Evolutionary conservation across 2,888 invertebrate genomes (phyloP).

Genomic region (Deilephila elpenor): DNA sequence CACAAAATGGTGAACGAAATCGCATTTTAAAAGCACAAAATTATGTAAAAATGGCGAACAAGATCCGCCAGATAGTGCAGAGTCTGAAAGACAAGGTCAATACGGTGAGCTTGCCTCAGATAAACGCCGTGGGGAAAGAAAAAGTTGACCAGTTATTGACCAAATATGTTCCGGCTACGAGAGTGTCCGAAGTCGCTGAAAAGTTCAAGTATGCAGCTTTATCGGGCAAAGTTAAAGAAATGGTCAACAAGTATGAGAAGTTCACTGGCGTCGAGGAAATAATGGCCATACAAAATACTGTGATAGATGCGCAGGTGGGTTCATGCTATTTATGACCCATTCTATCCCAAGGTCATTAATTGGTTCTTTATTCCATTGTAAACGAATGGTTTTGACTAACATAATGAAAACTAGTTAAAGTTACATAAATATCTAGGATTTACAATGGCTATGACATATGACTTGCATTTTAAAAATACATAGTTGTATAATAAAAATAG

Average conservation of each 20-base stretch:
- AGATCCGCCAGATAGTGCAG: conserved; percentile 69
- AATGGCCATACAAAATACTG: conserved; percentile 89
- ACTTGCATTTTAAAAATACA: background rate
- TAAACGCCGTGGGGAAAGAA: conserved; percentile 59
- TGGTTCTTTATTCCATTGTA: background rate
- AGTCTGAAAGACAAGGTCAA: conserved; percentile 70
- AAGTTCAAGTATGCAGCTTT: conserved; percentile 69
- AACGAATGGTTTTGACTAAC: no score
- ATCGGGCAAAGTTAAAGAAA: conserved; percentile 68
- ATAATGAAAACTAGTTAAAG: no score
- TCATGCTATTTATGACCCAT: background rate
- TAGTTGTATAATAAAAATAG: conserved; percentile 12
- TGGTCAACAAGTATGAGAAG: conserved; percentile 88
- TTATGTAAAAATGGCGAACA: conserved; percentile 77
- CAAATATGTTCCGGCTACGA: conserved; percentile 68
- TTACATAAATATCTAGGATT: background rate
- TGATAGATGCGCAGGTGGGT: conserved; percentile 87
- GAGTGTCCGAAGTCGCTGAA: conserved; percentile 71
- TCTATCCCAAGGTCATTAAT: conserved; percentile 33
- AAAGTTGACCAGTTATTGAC: conserved; percentile 72
- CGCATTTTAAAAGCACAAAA: conserved; percentile 46
- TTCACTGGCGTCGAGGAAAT: conserved; percentile 92
- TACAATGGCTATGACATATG: background rate
- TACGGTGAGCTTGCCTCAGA: conserved; percentile 61
- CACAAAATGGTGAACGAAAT: conserved; percentile 37